Conservation (phyloP, 2,113 vertebrate species). For the Channa maculata region DNA sequence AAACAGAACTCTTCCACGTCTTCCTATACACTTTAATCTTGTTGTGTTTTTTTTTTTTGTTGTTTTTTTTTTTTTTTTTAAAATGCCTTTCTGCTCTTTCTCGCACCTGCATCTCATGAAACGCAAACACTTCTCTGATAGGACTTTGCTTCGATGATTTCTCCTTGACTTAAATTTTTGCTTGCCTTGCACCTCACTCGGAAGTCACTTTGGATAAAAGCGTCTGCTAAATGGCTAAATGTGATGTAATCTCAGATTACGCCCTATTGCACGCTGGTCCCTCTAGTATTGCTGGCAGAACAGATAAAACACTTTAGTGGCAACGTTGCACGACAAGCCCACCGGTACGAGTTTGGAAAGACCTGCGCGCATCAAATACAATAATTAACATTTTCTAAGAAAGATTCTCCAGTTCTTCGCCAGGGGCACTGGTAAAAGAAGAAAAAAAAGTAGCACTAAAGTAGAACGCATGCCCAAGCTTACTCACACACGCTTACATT, state of each 20-base stretch:
- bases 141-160: too few species aligned
- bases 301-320: slow-evolving; percentile 58
- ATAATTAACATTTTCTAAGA: slow-evolving; percentile 21
- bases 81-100: too few species aligned
- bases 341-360: slow-evolving; percentile 64
- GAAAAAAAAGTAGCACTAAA: neutral
- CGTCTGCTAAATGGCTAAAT: neutral
- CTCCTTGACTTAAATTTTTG: too few species aligned
- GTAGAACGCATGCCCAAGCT: neutral
- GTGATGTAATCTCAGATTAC: slow-evolving; percentile 56
- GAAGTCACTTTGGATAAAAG: too few species aligned
- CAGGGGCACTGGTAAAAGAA: slow-evolving; percentile 28
- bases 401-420: slow-evolving; percentile 26
- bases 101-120: too few species aligned
- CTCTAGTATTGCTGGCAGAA: slow-evolving; percentile 62
- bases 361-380: slow-evolving; percentile 39
- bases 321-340: slow-evolving; percentile 71
- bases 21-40: too few species aligned
- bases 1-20: too few species aligned
- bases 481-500: neutral
- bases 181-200: too few species aligned
- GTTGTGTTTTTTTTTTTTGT: too few species aligned
- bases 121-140: too few species aligned
- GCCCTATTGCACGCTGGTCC: slow-evolving; percentile 54
- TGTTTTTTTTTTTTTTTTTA: too few species aligned